Conservation (phyloP, 2,113 vertebrate genomes). For the Crotalus viridis region DNA sequence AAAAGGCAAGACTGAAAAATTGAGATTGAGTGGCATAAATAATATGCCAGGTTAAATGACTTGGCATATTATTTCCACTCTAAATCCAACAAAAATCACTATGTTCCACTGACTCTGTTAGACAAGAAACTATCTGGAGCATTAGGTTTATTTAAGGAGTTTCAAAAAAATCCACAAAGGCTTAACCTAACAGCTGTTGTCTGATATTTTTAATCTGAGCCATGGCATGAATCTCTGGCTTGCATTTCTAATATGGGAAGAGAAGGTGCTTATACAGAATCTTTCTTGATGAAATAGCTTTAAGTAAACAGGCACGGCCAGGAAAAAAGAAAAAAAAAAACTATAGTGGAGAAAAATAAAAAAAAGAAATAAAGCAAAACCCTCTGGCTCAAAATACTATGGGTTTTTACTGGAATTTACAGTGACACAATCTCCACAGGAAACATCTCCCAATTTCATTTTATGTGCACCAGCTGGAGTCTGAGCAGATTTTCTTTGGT, state of each 20-base stretch:
- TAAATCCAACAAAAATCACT: background rate
- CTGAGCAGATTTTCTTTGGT: background rate
- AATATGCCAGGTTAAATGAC: background rate
- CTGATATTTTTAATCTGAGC: background rate
- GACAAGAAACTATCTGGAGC: background rate
- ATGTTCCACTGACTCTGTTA: background rate
- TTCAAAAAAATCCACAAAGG: background rate
- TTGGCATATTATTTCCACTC: background rate
- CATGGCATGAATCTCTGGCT: background rate
- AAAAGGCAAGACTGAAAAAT: background rate
- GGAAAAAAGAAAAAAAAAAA: background rate
- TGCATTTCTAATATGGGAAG: background rate
- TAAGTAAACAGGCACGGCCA: background rate
- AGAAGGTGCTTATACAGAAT: background rate
- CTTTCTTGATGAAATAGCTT: background rate
- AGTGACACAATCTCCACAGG: constrained; percentile 7
- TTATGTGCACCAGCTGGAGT: background rate
- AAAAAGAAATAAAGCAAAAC: background rate
- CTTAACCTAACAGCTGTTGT: background rate
- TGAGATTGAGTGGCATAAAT: background rate
- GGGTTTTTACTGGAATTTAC: background rate
- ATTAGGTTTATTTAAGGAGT: background rate
- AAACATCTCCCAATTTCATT: background rate
- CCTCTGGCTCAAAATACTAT: background rate
- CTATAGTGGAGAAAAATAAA: background rate